Base-by-base conservation (phyloP, 2,888 invertebrate genomes). In the Drosophila paracracens region DNA sequence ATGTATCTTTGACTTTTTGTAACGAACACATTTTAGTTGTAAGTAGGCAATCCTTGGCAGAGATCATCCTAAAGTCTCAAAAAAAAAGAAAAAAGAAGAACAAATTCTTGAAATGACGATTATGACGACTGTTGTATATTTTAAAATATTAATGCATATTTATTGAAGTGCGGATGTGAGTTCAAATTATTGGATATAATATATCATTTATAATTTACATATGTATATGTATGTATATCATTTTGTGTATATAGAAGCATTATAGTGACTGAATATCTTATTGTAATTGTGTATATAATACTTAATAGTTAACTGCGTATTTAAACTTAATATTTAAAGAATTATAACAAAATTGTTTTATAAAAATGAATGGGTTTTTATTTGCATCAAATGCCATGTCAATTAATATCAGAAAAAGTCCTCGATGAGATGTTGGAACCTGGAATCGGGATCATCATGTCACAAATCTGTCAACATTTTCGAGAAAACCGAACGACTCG, bases 201-300 rank as follows among this genome's bases (percentile, higher is more conserved):
- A 54, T 54, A 67, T 63, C 58, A 56, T 58, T 46, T 46, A 51
- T 59, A 46, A 48, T 54, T 64, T 21, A 51, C 46, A 76, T 76
- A 74, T 68, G 65, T 70, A 51, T 58, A 53, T 73, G 53, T 64
- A 52, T 79, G 59, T 62, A 60, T 66, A 64, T 73, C 61, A 40
- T 63, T 66, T 69, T 88, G 82, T 87, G 88, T 87, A 87, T 83
- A 86, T 89, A 86, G 79, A 79, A 90, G 90, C 89, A 88, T 90
- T 89, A 88, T 88, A 88, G 88, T 89, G 88, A 88, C 88, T 88
- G 88, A 88, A 89, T 90, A 86, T 81, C 74, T 85, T 82, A 85
- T 85, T 90, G 83, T 88, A 90, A 89, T 88, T 88, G 88, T 90
- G 91, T 90, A 89, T 90, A 88, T 90, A 87, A 87, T 87, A 87